A percentile compares a stretch with the other conserved stretches of the same genome.
These are phyloP conservation scores for Dioctria rufipes DNA, from an alignment of 2,888 invertebrate genomes.

Conservation along the genomic window DNA sequence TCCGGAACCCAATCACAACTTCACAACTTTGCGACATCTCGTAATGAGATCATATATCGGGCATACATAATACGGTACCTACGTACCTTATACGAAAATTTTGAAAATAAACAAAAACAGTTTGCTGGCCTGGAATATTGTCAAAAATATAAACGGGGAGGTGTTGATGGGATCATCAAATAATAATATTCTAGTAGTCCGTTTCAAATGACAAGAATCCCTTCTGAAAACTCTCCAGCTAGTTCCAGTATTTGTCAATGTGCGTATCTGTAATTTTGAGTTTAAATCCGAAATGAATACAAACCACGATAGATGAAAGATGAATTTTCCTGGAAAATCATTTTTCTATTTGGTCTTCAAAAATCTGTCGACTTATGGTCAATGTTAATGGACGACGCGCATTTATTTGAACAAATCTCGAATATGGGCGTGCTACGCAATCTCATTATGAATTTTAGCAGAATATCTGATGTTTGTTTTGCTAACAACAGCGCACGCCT, in stretches of 20 bases:
- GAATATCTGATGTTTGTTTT: conserved; percentile 54
- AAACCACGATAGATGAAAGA: background rate
- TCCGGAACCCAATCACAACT: too few species aligned
- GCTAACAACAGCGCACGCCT: conserved; percentile 54
- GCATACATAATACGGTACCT: background rate
- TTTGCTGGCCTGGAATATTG: conserved; percentile 7
- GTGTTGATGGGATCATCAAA: conserved; percentile 32
- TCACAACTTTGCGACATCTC: background rate
- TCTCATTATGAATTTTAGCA: conserved; percentile 49
- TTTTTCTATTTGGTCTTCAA: background rate
- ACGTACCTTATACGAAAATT: conserved; percentile 1
- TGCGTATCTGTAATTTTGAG: background rate
- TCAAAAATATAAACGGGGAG: conserved; percentile 1
- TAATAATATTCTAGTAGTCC: background rate
- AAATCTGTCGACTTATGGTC: background rate
- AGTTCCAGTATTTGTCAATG: conserved; percentile 12
- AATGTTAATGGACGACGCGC: background rate
- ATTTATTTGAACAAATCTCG: conserved; percentile 37
- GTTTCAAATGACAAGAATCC: background rate
- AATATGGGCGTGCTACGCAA: conserved; percentile 43
- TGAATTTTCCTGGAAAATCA: conserved; percentile 40
- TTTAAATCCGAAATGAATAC: background rate
- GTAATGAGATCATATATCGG: background rate
- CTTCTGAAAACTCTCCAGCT: conserved; percentile 22
- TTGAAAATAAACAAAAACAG: conserved; percentile 16